Evolutionary conservation across 2,113 vertebrate genomes (phyloP).

Genomic region (Pyxicephalus adspersus): DNA sequence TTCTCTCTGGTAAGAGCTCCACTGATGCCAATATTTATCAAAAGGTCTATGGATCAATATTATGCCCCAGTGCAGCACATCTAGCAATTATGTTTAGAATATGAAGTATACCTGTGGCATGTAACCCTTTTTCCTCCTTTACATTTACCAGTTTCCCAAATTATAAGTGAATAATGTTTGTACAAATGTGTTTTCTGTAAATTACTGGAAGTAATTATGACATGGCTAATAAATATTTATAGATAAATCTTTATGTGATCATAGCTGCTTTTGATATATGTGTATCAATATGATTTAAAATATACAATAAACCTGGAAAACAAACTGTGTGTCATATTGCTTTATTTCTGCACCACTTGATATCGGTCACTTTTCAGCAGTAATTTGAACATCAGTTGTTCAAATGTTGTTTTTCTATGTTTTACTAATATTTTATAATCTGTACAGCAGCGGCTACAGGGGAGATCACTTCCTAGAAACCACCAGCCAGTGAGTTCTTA

Average conservation of each 20-base stretch:
- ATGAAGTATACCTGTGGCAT: conserved; percentile 15
- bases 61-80: not conserved
- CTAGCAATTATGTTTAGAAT: conserved; percentile 13
- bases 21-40: conserved; percentile 22
- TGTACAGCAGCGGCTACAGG: no score
- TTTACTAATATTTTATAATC: no score
- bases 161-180: conserved; percentile 17
- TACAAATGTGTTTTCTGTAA: conserved; percentile 51
- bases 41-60: conserved; percentile 11
- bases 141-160: not conserved
- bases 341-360: no score
- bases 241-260: not conserved
- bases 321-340: not conserved
- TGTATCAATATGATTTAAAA: not conserved
- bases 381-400: no score
- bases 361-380: no score
- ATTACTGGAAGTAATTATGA: conserved; percentile 50
- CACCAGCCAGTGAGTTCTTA: no score
- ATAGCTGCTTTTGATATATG: not conserved
- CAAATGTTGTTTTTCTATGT: no score
- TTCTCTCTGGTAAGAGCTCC: conserved; percentile 53
- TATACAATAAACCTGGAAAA: not conserved
- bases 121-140: conserved; percentile 23
- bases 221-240: conserved; percentile 45
- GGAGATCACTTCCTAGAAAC: no score